Evolutionary conservation across 2,113 vertebrate species (phyloP), one percentile per base, ranked within the genome.

Genomic region (Phyllostomus discolor): DNA sequence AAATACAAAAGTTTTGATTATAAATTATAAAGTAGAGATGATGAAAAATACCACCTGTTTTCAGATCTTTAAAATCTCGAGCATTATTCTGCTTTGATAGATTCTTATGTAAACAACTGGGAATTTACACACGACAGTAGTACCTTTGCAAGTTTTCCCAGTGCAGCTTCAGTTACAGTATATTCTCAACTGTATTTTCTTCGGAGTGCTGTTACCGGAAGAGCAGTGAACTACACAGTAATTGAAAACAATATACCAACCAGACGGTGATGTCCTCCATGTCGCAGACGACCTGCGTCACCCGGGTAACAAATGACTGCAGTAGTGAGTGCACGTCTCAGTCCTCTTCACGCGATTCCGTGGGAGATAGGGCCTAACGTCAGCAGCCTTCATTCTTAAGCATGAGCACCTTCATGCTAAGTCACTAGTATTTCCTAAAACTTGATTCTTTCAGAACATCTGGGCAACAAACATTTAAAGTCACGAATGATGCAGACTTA

Each of bases 11-110:
- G 69, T 87, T 92, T 89, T 95, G 28, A 82, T 94, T 64, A 64
- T 64, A 64, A 92, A 93, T 95, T 96, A 92, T 97, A 97, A 97
- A 96, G 97, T 70, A 97, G 96, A 98, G 96, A 97, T 69, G 79
- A 82, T 94, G 94, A 95, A 88, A 95, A 94, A 93, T 89, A 85
- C 54, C 82, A 93, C 75, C 46, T 62, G 86, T 85, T 95, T 95
- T 96, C 50, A 95, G 48, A 86, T 59, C 33, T 91, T 95, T 92
- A 86, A 94, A 96, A 90, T 89, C 41, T 59, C 57, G 67, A 88
- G 41, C 52, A 84, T 83, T 24, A 43, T 69, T 96, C 46, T 67
- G 35, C 82, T 76, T 59, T 69, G 70, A 80, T 50, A 48, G 33
- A 35, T 48, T 96, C 91, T 88, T 96, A 83, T 86, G 88, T 96